phyloP scores from a whole-genome alignment of 2,888 invertebrate species.

The Salpingus planirostris region DNA sequence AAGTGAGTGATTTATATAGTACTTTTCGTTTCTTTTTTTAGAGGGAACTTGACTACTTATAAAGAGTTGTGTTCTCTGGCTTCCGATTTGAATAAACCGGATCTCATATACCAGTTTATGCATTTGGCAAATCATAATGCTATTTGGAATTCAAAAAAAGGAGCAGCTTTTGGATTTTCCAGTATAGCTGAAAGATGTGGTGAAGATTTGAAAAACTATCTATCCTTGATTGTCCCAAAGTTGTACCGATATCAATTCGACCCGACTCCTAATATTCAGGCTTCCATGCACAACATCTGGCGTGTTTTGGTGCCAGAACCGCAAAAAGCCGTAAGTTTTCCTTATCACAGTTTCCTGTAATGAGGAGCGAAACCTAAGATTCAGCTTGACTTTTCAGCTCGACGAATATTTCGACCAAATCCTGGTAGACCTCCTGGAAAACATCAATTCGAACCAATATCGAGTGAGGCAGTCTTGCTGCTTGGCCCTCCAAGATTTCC shows the following conservation, averaged over 20 bases:
- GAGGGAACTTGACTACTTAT: constrained; percentile 85
- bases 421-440: constrained; percentile 66
- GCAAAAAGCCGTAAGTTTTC: constrained; percentile 61
- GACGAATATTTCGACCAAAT: constrained; percentile 76
- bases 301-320: constrained; percentile 79
- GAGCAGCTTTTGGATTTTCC: constrained; percentile 89
- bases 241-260: constrained; percentile 89
- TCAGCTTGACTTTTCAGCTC: constrained; percentile 49
- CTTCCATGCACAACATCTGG: constrained; percentile 93
- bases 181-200: constrained; percentile 78
- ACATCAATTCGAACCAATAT: constrained; percentile 80
- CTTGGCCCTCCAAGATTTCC: constrained; percentile 74
- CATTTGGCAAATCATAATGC: constrained; percentile 91
- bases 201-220: constrained; percentile 69
- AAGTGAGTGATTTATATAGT: background rate
- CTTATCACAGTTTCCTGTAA: constrained; percentile 7
- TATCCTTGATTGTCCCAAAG: constrained; percentile 80
- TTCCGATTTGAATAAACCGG: constrained; percentile 90
- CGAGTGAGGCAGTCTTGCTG: constrained; percentile 87
- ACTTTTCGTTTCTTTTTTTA: constrained; percentile 31
- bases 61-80: constrained; percentile 90
- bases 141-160: constrained; percentile 90
- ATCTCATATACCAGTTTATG: constrained; percentile 93
- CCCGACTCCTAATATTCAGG: constrained; percentile 84
- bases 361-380: no score